Conservation (phyloP, 1,140 invertebrate genomes). For the Doryteuthis pealeii region DNA sequence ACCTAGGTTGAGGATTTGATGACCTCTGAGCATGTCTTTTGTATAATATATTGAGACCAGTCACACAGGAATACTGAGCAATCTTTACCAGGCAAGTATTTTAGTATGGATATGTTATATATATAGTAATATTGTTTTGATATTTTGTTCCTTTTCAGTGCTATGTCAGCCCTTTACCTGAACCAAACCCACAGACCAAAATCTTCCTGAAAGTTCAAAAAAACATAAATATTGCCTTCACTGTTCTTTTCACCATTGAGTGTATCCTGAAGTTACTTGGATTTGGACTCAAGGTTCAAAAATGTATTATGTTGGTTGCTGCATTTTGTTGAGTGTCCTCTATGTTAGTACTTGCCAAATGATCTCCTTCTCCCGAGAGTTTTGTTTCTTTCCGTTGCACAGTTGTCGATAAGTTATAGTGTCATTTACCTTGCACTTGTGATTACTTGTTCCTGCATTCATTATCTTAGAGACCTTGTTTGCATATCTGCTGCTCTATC, state of each 20-base stretch:
- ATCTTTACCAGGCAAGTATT: slow-evolving; percentile 12
- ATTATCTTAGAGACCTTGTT: background rate
- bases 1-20: background rate
- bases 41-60: slow-evolving; percentile 14
- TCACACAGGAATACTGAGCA: slow-evolving; percentile 11
- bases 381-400: slow-evolving; percentile 23
- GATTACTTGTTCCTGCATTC: background rate
- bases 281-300: slow-evolving; percentile 88
- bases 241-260: slow-evolving; percentile 92
- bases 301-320: slow-evolving; percentile 16
- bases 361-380: background rate
- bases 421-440: background rate
- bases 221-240: slow-evolving; percentile 93
- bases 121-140: slow-evolving; percentile 12
- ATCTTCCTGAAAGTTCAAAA: slow-evolving; percentile 68
- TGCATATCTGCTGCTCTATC: too few species aligned
- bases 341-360: slow-evolving; percentile 13
- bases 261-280: slow-evolving; percentile 94
- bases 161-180: slow-evolving; percentile 5
- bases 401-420: slow-evolving; percentile 4
- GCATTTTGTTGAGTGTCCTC: slow-evolving; percentile 12
- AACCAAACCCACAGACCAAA: slow-evolving; percentile 8
- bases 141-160: slow-evolving; percentile 16
- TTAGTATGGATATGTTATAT: slow-evolving; percentile 5
- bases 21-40: background rate